phyloP scores from a whole-genome alignment of 2,113 vertebrate genomes.

The Tragelaphus imberbis region DNA sequence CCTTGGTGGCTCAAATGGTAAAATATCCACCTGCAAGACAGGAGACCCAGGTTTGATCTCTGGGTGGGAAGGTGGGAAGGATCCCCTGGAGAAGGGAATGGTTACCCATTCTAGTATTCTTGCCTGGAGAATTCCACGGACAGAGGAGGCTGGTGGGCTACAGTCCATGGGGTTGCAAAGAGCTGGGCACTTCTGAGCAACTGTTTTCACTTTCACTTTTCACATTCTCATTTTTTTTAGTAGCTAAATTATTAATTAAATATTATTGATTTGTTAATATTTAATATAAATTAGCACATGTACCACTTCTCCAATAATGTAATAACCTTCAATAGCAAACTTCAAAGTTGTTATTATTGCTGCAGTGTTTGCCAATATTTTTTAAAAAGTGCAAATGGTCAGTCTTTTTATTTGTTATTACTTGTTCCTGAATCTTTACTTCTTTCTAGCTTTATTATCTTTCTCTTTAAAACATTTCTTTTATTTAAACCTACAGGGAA shows the following conservation, averaged over 20 bases:
- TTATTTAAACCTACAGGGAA: not conserved
- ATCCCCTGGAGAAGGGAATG: not conserved
- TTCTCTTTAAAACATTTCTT: not conserved
- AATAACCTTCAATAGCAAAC: not conserved
- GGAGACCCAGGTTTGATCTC: not conserved
- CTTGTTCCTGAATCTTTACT: not conserved
- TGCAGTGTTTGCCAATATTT: not conserved
- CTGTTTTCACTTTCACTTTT: not conserved
- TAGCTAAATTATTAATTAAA: not conserved
- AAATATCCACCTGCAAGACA: not conserved
- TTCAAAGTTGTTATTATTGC: not conserved
- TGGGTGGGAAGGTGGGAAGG: not conserved
- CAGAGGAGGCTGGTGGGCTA: not conserved
- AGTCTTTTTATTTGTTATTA: not conserved
- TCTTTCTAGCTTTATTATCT: not conserved
- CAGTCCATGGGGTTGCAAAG: not conserved
- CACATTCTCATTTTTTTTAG: not conserved
- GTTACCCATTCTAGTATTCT: not conserved
- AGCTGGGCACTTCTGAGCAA: not conserved
- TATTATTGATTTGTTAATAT: not conserved
- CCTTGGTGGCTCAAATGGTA: not conserved
- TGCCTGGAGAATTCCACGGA: not conserved
- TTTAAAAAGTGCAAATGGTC: not conserved
- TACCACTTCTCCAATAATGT: not conserved
- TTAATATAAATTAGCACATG: not conserved